Percentiles rank a stretch among this genome's conserved stretches.
phyloP scores from a whole-genome alignment of 2,888 invertebrate species.

The Apamea crenata region DNA sequence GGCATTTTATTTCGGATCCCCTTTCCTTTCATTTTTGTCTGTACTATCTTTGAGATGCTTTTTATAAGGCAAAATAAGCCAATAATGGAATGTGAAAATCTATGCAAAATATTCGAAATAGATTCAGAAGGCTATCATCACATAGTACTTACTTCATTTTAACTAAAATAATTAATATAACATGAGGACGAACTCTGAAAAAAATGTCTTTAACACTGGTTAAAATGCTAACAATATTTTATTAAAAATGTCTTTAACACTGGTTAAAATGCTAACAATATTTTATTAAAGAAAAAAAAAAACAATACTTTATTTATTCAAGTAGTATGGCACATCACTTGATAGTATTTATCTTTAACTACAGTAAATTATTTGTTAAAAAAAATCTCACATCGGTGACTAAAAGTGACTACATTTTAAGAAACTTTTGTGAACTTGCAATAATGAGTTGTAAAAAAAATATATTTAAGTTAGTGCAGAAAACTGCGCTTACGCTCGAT shows the following conservation, averaged over 20 bases:
- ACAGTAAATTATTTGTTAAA: not conserved
- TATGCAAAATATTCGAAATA: not conserved
- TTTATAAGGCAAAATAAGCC: too few relatives aligned
- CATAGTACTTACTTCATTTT: not conserved
- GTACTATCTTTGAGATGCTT: not conserved
- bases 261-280: not conserved
- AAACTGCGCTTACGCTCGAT: too few relatives aligned
- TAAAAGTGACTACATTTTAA: not conserved
- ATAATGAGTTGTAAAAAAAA: not conserved
- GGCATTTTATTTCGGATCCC: not conserved
- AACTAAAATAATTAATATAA: not conserved
- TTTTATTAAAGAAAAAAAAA: not conserved
- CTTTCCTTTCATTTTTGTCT: not conserved
- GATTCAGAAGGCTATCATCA: not conserved
- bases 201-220: not conserved
- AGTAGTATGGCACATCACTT: not conserved
- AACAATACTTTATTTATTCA: not conserved
- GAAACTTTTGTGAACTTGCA: not conserved
- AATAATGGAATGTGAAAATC: not conserved
- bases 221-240: not conserved
- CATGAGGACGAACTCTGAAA: not conserved
- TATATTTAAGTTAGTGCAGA: not conserved
- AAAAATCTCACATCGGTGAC: not conserved
- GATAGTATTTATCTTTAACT: too few relatives aligned
- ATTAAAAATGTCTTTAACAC: not conserved